A percentile compares a stretch with the other conserved stretches of the same genome.
Evolutionary conservation across 2,888 invertebrate species (phyloP).

Genomic region (Trissoscelio sp.): DNA sequence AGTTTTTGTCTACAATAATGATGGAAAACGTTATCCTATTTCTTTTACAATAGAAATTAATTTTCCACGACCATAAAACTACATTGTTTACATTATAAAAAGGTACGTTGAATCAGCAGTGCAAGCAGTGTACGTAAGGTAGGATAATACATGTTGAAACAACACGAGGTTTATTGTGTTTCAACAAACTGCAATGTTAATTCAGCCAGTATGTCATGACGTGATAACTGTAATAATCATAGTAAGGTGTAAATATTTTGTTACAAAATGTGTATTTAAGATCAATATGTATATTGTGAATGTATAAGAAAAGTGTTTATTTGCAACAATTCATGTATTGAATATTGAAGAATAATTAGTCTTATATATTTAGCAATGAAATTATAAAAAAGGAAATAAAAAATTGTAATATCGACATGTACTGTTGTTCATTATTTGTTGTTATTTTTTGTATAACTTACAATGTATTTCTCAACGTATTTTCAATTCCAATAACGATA

Average conservation of each 20-base stretch:
- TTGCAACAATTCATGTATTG: background rate
- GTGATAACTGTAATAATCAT: conserved; percentile 2
- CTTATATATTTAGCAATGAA: no score
- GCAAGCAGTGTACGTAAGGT: background rate
- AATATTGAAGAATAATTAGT: no score
- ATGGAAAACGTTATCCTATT: background rate
- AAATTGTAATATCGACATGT: background rate
- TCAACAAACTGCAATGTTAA: conserved; percentile 13
- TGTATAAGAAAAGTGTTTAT: no score
- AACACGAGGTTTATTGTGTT: conserved; percentile 15
- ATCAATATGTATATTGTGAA: no score
- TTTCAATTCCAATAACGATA: background rate
- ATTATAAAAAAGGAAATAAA: no score
- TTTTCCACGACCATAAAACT: background rate
- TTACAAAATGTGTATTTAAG: background rate
- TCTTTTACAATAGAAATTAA: background rate
- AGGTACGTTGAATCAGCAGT: background rate
- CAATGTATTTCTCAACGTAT: background rate
- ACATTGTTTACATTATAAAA: background rate
- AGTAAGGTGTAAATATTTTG: background rate
- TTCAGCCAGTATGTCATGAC: background rate
- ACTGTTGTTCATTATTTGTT: background rate
- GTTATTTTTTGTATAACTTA: conserved; percentile 1
- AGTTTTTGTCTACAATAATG: background rate
- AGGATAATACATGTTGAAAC: conserved; percentile 12